phyloP scores from a whole-genome alignment of 1,140 invertebrate genomes.

The Harlomillsia oculata region DNA sequence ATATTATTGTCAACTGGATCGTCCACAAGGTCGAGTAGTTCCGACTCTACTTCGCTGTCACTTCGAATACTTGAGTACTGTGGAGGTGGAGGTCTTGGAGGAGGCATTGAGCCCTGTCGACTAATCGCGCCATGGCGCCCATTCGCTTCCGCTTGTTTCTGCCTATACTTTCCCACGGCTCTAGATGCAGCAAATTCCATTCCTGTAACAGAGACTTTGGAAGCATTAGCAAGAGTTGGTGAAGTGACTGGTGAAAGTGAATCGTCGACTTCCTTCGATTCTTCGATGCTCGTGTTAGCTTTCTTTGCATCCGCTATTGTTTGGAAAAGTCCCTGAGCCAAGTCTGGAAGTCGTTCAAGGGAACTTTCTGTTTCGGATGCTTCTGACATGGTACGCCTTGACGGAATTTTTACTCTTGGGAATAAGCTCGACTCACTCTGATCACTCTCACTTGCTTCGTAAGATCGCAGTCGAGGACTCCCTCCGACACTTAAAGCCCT shows the following conservation, averaged over 20 bases:
- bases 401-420: slow-evolving; percentile 9
- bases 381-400: slow-evolving; percentile 24
- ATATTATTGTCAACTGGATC: too few species aligned
- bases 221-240: slow-evolving; percentile 32
- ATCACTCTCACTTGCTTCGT: slow-evolving; percentile 30
- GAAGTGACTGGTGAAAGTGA: background rate
- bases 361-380: slow-evolving; percentile 35
- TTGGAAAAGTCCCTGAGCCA: slow-evolving; percentile 53
- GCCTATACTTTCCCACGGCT: slow-evolving; percentile 67
- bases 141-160: slow-evolving; percentile 60
- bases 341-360: slow-evolving; percentile 44
- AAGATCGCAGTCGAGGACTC: slow-evolving; percentile 13
- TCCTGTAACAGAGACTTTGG: slow-evolving; percentile 42
- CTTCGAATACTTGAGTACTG: slow-evolving; percentile 1
- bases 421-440: slow-evolving; percentile 28
- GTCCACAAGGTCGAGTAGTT: too few species aligned
- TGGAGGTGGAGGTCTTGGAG: slow-evolving; percentile 32
- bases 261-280: background rate
- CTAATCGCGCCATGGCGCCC: slow-evolving; percentile 42
- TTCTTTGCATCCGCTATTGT: slow-evolving; percentile 61
- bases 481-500: background rate
- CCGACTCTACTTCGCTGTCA: slow-evolving; percentile 9
- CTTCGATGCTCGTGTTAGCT: slow-evolving; percentile 35
- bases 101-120: slow-evolving; percentile 6
- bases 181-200: slow-evolving; percentile 69